A percentile compares a stretch with the other conserved stretches of the same genome.
Conservation (phyloP, 1,140 invertebrate species). For the Drosophila pachea region DNA sequence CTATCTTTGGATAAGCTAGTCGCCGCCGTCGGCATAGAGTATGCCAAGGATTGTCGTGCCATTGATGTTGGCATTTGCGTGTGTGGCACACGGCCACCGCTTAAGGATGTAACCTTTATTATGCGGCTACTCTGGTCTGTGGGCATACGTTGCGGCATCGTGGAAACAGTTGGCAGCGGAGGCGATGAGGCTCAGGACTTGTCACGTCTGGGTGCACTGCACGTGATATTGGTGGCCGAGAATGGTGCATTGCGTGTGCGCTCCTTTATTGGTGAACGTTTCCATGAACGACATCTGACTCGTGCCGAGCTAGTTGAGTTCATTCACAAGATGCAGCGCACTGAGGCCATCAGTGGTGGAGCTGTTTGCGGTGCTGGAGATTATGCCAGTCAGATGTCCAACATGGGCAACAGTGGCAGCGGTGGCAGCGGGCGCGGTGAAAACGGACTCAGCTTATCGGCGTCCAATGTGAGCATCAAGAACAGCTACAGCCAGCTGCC, state of each 20-base stretch:
- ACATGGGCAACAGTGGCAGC: slow-evolving; percentile 38
- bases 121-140: slow-evolving; percentile 79
- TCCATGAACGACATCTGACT: slow-evolving; percentile 83
- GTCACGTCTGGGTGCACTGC: slow-evolving; percentile 82
- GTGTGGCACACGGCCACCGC: slow-evolving; percentile 80
- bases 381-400: slow-evolving; percentile 39
- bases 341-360: slow-evolving; percentile 25
- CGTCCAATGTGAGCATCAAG: slow-evolving; percentile 55
- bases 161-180: slow-evolving; percentile 68
- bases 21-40: slow-evolving; percentile 79
- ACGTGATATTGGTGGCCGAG: slow-evolving; percentile 85
- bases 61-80: slow-evolving; percentile 86
- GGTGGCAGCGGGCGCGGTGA: slow-evolving; percentile 59
- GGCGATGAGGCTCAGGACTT: slow-evolving; percentile 85
- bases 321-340: slow-evolving; percentile 80
- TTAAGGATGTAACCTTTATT: slow-evolving; percentile 83
- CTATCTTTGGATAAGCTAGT: slow-evolving; percentile 87
- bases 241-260: slow-evolving; percentile 82
- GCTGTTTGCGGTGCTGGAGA: slow-evolving; percentile 31
- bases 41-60: slow-evolving; percentile 74
- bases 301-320: slow-evolving; percentile 82
- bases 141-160: slow-evolving; percentile 78
- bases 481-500: slow-evolving; percentile 66
- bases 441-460: slow-evolving; percentile 50
- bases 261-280: slow-evolving; percentile 82